phyloP scores from a whole-genome alignment of 2,888 invertebrate genomes.

The Eupithecia dodoneata region DNA sequence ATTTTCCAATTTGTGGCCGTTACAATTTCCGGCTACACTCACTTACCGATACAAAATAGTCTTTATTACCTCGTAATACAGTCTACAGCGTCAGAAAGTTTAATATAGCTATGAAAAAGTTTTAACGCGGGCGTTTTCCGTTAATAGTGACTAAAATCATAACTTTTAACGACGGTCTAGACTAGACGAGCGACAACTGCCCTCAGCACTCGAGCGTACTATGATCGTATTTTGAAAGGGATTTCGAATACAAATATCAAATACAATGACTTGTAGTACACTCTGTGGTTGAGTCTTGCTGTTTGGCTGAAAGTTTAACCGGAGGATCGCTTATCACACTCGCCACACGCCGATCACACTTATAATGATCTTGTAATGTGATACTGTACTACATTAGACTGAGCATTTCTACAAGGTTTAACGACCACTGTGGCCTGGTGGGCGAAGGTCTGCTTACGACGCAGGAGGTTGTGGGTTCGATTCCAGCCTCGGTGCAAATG shows the following conservation, averaged over 20 bases:
- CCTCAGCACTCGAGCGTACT: not conserved
- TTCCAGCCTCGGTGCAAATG: no score
- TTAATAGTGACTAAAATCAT: slow-evolving; percentile 56
- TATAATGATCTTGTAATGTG: no score
- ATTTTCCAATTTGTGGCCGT: slow-evolving; percentile 19
- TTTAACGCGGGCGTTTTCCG: slow-evolving; percentile 40
- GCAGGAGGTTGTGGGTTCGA: no score
- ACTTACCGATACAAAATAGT: slow-evolving; percentile 20
- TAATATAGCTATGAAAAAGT: slow-evolving; percentile 38
- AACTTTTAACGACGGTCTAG: slow-evolving; percentile 27
- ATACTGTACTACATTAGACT: not conserved
- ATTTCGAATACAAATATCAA: not conserved
- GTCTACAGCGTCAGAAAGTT: slow-evolving; percentile 17
- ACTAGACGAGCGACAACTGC: slow-evolving; percentile 5
- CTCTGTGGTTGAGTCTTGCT: no score
- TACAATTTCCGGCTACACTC: not conserved
- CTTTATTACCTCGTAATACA: slow-evolving; percentile 11
- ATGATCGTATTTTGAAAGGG: not conserved
- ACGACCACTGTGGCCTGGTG: not conserved
- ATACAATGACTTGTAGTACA: no score
- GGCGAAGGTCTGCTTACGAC: no score
- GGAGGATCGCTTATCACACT: no score
- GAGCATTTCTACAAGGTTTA: not conserved
- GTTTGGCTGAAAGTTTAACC: no score
- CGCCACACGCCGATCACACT: no score